phyloP scores from a whole-genome alignment of 2,797 vertebrate genomes.

The Centroberyx gerrardi region DNA sequence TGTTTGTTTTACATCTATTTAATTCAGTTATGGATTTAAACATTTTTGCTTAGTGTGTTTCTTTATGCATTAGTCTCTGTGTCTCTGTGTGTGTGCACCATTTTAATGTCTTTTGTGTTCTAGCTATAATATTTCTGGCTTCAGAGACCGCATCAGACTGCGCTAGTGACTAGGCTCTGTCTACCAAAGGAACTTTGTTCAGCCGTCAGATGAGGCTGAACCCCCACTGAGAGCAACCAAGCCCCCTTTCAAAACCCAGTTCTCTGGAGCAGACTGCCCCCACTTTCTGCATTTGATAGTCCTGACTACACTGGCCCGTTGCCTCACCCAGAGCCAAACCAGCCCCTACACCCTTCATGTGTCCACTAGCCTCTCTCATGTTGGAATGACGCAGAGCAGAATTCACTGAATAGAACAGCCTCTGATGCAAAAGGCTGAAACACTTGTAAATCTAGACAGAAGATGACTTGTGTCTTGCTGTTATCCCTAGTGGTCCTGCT shows the following conservation, averaged over 20 bases:
- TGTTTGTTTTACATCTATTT: neutral
- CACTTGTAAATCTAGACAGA: constrained; percentile 57
- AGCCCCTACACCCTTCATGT: constrained; percentile 64
- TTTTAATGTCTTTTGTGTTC: constrained; percentile 14
- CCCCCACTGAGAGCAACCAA: constrained; percentile 71
- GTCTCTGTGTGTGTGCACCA: neutral
- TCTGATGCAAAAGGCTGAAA: constrained; percentile 79
- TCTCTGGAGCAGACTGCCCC: constrained; percentile 52
- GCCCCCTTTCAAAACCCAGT: constrained; percentile 62
- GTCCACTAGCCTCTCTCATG: constrained; percentile 64
- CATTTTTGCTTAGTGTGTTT: constrained; percentile 25
- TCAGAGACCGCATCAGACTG: constrained; percentile 65
- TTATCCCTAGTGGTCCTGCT: constrained; percentile 7
- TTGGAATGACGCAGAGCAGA: constrained; percentile 61
- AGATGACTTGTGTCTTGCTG: constrained; percentile 21
- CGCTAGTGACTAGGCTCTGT: constrained; percentile 50
- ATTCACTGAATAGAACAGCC: constrained; percentile 42
- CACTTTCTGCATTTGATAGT: constrained; percentile 57
- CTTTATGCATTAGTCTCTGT: constrained; percentile 35
- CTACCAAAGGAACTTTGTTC: constrained; percentile 74
- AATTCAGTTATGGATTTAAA: constrained; percentile 50
- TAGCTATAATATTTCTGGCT: constrained; percentile 52
- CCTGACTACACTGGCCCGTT: constrained; percentile 63
- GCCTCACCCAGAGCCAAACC: constrained; percentile 74
- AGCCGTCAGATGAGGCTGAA: constrained; percentile 73